Evolutionary conservation across 2,113 vertebrate species (phyloP).

Genomic region (Polypterus bichir): DNA sequence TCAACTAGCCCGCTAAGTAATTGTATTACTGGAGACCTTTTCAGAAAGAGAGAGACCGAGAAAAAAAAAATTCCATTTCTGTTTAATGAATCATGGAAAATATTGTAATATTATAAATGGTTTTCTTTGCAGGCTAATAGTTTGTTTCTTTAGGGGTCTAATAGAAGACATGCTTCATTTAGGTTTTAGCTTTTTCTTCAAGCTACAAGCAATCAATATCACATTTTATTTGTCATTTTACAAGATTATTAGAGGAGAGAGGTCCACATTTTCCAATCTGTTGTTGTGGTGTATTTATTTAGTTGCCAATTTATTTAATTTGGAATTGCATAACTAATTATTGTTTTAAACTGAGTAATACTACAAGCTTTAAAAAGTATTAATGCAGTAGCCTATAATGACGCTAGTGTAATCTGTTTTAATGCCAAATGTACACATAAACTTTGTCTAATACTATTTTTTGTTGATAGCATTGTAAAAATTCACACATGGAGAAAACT

Average conservation of each 20-base stretch:
- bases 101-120: slow-evolving; percentile 69
- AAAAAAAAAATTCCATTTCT: slow-evolving; percentile 46
- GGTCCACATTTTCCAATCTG: neutral
- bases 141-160: slow-evolving; percentile 71
- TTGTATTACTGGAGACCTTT: neutral
- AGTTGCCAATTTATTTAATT: neutral
- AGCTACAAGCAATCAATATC: slow-evolving; percentile 50
- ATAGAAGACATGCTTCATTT: slow-evolving; percentile 56
- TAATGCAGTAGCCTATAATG: no score
- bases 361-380: no score
- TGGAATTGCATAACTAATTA: neutral
- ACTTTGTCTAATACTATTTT: no score
- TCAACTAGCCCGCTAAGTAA: neutral
- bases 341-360: no score
- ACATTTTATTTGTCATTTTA: slow-evolving; percentile 1
- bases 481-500: no score
- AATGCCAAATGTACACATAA: no score
- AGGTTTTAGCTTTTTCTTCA: slow-evolving; percentile 43
- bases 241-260: neutral
- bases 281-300: no score
- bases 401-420: no score
- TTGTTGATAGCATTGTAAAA: no score
- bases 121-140: slow-evolving; percentile 67
- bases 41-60: neutral
- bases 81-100: slow-evolving; percentile 81